Conservation (phyloP, 2,888 invertebrate species). For the Eremobia ochroleuca region DNA sequence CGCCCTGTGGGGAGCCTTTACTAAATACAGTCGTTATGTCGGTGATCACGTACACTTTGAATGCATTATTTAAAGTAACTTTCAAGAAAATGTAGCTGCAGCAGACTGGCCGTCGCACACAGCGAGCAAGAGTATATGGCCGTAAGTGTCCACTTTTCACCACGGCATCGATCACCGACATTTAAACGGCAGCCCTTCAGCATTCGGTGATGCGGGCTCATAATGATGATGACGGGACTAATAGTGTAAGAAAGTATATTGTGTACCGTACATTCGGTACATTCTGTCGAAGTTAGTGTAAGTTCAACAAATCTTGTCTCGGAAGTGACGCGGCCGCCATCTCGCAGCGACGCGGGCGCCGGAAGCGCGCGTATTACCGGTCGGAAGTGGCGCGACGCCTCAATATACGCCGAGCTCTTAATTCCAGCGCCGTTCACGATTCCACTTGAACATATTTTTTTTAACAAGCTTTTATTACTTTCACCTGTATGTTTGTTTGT, state of each 20-base stretch:
- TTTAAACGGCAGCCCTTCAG: no score
- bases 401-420: constrained; percentile 55
- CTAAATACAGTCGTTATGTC: constrained; percentile 8
- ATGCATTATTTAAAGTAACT: not conserved
- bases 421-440: constrained; percentile 32
- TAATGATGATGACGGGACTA: no score
- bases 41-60: not conserved
- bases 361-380: constrained; percentile 42
- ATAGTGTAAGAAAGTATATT: not conserved
- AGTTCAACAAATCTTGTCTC: constrained; percentile 15
- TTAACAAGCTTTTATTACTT: no score
- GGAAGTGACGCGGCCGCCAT: constrained; percentile 16
- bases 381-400: constrained; percentile 50
- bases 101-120: not conserved
- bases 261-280: not conserved
- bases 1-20: not conserved
- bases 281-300: not conserved
- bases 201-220: no score
- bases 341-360: not conserved
- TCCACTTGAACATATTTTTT: constrained; percentile 35
- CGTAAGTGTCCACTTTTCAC: no score
- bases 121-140: not conserved
- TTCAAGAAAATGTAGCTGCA: not conserved
- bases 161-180: not conserved
- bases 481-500: no score